Evolutionary conservation across 2,888 invertebrate genomes (phyloP).

Genomic region (Aspidiotus destructor): DNA sequence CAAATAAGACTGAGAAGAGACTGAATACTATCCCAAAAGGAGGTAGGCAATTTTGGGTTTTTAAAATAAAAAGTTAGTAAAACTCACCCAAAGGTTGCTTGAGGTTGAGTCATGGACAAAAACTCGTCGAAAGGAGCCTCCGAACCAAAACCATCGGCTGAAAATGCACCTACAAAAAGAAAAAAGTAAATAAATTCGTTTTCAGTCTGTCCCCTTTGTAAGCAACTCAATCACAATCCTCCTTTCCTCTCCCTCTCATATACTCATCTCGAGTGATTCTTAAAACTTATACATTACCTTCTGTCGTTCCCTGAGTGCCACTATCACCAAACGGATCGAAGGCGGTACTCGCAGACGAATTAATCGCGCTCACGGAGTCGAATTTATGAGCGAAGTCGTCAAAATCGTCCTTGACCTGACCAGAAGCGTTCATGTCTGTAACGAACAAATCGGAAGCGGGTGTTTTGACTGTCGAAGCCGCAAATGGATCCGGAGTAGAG

Average conservation of each 20-base stretch:
- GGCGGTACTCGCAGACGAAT: not conserved
- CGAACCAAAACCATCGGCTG: slow-evolving; percentile 19
- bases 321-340: slow-evolving; percentile 23
- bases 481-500: not conserved
- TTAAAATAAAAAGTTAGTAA: not conserved
- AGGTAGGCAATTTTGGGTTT: too few species aligned
- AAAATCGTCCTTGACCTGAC: slow-evolving; percentile 7
- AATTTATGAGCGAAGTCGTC: slow-evolving; percentile 25
- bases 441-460: not conserved
- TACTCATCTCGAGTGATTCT: too few species aligned
- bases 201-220: too few species aligned
- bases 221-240: too few species aligned
- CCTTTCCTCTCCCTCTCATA: too few species aligned
- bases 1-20: too few species aligned
- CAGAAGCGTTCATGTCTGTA: not conserved
- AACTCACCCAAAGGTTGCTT: not conserved
- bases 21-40: too few species aligned
- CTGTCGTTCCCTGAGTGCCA: not conserved
- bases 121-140: slow-evolving; percentile 29
- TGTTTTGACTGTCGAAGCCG: not conserved
- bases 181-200: too few species aligned
- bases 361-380: not conserved
- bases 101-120: slow-evolving; percentile 24
- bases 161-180: not conserved
- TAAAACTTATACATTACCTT: not conserved